A percentile compares a stretch with the other conserved stretches of the same genome.
Evolutionary conservation across 2,113 vertebrate genomes (phyloP).

Genomic region (Tympanuchus pallidicinctus): DNA sequence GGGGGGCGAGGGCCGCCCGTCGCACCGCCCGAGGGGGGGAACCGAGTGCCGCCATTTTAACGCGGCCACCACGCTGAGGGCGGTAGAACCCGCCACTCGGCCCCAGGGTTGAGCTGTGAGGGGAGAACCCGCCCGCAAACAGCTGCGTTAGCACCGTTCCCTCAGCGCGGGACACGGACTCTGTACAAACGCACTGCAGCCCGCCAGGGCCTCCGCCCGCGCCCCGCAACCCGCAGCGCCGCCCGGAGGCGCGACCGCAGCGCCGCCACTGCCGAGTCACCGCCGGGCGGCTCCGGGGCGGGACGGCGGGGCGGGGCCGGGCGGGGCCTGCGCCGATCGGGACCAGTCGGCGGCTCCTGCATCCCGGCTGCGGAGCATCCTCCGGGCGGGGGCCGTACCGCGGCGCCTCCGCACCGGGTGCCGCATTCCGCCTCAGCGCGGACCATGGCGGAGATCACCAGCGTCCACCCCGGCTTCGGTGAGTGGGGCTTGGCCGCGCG

Average conservation of each 20-base stretch:
- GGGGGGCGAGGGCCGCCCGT: too few species aligned
- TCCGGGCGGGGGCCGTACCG: conserved; percentile 38
- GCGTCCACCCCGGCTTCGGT: conserved; percentile 77
- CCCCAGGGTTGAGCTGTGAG: background rate
- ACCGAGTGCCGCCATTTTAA: background rate
- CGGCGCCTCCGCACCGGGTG: background rate
- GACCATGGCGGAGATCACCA: conserved; percentile 82
- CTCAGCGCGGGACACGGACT: too few species aligned
- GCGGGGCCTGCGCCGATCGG: background rate
- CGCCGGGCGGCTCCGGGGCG: background rate
- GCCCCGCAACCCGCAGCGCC: background rate
- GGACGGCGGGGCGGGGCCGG: too few species aligned
- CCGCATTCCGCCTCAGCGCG: background rate
- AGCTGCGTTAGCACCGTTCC: too few species aligned
- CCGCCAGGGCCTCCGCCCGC: background rate
- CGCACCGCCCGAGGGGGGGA: too few species aligned
- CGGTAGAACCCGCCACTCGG: too few species aligned
- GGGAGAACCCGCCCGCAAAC: background rate
- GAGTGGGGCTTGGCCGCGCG: conserved; percentile 18
- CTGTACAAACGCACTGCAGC: background rate
- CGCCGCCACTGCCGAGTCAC: conserved; percentile 18
- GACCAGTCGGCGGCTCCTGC: conserved; percentile 76
- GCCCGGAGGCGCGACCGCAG: background rate
- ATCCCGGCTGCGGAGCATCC: conserved; percentile 72
- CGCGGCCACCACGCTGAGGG: too few species aligned